A percentile compares a stretch with the other conserved stretches of the same genome.
Conservation (phyloP, 2,113 vertebrate genomes). For the Lamprologus speciosus region DNA sequence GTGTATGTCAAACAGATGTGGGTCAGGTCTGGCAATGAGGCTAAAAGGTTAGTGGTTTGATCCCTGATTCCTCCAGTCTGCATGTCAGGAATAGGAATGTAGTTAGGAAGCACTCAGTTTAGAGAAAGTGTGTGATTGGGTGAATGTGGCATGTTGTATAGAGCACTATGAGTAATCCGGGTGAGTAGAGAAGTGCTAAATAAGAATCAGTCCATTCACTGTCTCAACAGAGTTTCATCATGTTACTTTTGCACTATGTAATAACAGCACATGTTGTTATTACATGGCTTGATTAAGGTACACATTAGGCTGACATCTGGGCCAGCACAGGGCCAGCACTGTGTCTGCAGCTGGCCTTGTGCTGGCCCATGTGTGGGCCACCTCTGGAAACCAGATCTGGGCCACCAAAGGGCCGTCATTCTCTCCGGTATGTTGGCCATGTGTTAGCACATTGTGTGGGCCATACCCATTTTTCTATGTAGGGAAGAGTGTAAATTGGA, state of each 20-base stretch:
- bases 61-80: too few species aligned
- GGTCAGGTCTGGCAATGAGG: rapidly evolving
- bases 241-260: background rate
- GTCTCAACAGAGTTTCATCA: rapidly evolving
- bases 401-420: rapidly evolving
- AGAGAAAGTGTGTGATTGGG: background rate
- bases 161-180: rapidly evolving
- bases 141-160: background rate
- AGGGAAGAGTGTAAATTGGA: background rate
- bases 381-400: background rate
- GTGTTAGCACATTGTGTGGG: background rate
- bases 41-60: too few species aligned
- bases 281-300: background rate
- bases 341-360: rapidly evolving
- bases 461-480: background rate
- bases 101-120: too few species aligned
- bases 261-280: background rate
- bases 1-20: rapidly evolving
- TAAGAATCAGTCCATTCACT: background rate
- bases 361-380: background rate
- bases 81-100: too few species aligned
- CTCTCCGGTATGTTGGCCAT: background rate
- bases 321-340: background rate
- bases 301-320: background rate
- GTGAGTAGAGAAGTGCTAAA: rapidly evolving